These are phyloP conservation scores for Cetoscarus ocellatus DNA, from an alignment of 2,797 vertebrate genomes.

Conservation along the genomic window DNA sequence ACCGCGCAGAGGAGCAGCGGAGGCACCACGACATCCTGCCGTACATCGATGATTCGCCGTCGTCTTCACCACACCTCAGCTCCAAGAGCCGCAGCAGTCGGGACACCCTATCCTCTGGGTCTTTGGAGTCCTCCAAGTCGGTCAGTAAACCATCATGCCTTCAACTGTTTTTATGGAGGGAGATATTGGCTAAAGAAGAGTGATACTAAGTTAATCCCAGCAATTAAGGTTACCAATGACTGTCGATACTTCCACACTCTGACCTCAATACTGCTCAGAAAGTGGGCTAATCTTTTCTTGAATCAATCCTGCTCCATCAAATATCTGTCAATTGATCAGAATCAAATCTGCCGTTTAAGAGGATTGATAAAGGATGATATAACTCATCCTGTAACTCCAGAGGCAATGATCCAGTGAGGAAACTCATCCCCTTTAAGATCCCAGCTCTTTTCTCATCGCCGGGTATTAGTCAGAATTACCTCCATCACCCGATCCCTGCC, in stretches of 20 bases:
- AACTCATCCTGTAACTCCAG: constrained; percentile 19
- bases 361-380: constrained; percentile 50
- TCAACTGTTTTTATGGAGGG: background rate
- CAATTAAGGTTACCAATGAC: background rate
- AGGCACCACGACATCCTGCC: constrained; percentile 94
- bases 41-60: constrained; percentile 96
- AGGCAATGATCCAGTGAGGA: constrained; percentile 44
- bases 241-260: constrained; percentile 6
- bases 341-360: constrained; percentile 49
- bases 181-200: background rate
- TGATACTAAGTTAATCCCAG: background rate
- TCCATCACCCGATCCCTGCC: constrained; percentile 43
- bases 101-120: constrained; percentile 90
- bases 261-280: constrained; percentile 34
- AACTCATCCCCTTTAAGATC: constrained; percentile 42
- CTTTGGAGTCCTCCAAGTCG: constrained; percentile 92
- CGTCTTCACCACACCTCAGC: constrained; percentile 94
- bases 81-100: constrained; percentile 93
- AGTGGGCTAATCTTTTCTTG: constrained; percentile 65
- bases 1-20: constrained; percentile 92
- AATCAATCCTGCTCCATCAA: constrained; percentile 36
- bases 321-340: constrained; percentile 47
- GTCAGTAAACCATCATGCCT: constrained; percentile 80
- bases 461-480: constrained; percentile 61
- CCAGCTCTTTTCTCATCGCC: constrained; percentile 26